Evolutionary conservation across 2,113 vertebrate species (phyloP).

Genomic region (Serilophus lunatus): DNA sequence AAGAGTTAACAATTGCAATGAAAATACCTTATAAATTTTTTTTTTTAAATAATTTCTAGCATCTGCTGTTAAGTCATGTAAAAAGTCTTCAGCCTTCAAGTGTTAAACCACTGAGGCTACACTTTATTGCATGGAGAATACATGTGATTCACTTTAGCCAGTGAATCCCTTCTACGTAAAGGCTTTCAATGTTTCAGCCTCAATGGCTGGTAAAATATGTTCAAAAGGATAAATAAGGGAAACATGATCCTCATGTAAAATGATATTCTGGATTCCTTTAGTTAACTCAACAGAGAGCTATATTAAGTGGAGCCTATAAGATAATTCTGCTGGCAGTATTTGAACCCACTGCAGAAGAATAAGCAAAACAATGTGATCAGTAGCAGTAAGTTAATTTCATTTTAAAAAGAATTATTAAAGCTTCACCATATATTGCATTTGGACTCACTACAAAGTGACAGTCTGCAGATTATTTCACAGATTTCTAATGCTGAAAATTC

Average conservation of each 20-base stretch:
- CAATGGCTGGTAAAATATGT: slow-evolving; percentile 62
- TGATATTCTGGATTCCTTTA: slow-evolving; percentile 41
- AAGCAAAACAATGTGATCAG: slow-evolving; percentile 36
- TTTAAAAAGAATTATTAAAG: slow-evolving; percentile 58
- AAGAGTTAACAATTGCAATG: not conserved
- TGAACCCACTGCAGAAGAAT: slow-evolving; percentile 6
- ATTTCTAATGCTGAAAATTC: slow-evolving; percentile 79
- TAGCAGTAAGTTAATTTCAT: slow-evolving; percentile 70
- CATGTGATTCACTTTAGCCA: slow-evolving; percentile 42
- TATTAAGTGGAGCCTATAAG: slow-evolving; percentile 36
- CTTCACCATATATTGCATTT: slow-evolving; percentile 30
- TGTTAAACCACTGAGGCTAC: slow-evolving; percentile 27
- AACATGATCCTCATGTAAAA: slow-evolving; percentile 55
- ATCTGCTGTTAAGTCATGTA: slow-evolving; percentile 59
- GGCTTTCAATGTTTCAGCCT: slow-evolving; percentile 61
- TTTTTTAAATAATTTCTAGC: no score
- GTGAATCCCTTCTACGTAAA: slow-evolving; percentile 49
- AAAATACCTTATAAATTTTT: slow-evolving; percentile 26
- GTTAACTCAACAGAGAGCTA: slow-evolving; percentile 41
- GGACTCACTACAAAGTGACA: slow-evolving; percentile 70
- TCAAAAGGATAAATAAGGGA: slow-evolving; percentile 70
- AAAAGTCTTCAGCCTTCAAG: slow-evolving; percentile 39
- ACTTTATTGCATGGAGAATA: slow-evolving; percentile 41
- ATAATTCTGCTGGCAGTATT: slow-evolving; percentile 33
- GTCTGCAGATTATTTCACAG: slow-evolving; percentile 70